Percentiles rank a stretch among this genome's conserved stretches.
Evolutionary conservation across 2,888 invertebrate genomes (phyloP).

Genomic region (Conus canariensis): DNA sequence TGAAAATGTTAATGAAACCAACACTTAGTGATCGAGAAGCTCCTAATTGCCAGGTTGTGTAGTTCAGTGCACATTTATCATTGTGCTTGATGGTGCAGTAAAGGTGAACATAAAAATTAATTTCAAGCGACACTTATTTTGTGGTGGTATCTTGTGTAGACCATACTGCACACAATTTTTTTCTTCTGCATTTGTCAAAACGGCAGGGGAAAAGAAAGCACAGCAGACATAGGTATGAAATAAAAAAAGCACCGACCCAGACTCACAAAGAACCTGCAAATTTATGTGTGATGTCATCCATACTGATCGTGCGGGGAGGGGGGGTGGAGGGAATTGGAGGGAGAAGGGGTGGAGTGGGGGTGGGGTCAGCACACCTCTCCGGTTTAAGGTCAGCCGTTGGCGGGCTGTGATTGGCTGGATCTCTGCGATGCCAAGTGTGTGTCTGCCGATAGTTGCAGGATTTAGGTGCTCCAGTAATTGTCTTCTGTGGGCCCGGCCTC

Average conservation of each 20-base stretch:
- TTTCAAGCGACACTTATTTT: not conserved
- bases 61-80: too few species aligned
- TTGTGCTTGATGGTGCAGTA: not conserved
- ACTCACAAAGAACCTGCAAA: slow-evolving; percentile 20
- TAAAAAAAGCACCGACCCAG: not conserved
- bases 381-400: slow-evolving; percentile 38
- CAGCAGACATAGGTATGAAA: not conserved
- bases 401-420: slow-evolving; percentile 40
- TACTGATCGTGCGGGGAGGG: slow-evolving; percentile 19
- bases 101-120: not conserved
- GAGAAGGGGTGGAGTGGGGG: not conserved
- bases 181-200: too few species aligned
- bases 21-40: not conserved
- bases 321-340: not conserved
- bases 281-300: slow-evolving; percentile 41
- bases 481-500: slow-evolving; percentile 26
- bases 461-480: slow-evolving; percentile 38
- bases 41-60: not conserved
- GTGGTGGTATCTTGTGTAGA: not conserved
- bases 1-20: too few species aligned
- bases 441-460: slow-evolving; percentile 41
- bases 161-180: too few species aligned
- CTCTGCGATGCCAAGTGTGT: slow-evolving; percentile 34
- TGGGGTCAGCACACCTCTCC: slow-evolving; percentile 24
- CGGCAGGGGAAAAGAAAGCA: too few species aligned